Base-by-base conservation (phyloP, 2,888 invertebrate species). In the Euplagia quadripunctaria region DNA sequence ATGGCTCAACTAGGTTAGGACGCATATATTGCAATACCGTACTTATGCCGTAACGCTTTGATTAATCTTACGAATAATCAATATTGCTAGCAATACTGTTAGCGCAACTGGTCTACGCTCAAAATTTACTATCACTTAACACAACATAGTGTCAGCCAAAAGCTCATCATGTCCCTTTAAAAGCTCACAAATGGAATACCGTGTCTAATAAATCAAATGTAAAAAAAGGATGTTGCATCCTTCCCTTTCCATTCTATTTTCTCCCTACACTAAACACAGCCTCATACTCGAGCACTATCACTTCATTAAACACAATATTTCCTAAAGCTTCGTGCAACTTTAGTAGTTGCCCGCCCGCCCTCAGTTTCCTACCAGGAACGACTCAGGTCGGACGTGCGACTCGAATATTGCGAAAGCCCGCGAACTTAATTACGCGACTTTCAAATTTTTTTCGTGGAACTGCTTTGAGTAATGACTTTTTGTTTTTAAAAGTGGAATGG, bases 271-370 rank as follows among this genome's bases (percentile, higher is more conserved):
- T 71, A 75, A 81, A 81, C 75, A 70, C 70, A 70, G 77, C 70
- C 31, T 70, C 69, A 75, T 58, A 71, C 68, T 74, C 76, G 81
- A 86, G 85, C 82, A 85, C 86, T 89, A 87, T 87, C 79, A 79
- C 77, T 80, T 78, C 75, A 79, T 82, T 85, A 83, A 82, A 84
- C 74, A 82, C 75, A 78, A 77, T 77, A 71, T 76, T 64, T 71
- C 70, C 70, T 58, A 70, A 71, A 64, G 58, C 31, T 69, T 69
- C 68, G 49, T 66, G 46, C 49, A 71, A 64, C 66, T 78, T 68
- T 67, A 76, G 58, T 79, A 82, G 74, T 77, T 75, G 58, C 67
- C 58, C 68, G 49, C 73, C 82, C 79, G 63, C 77, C 75, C 85
- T 79, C 85, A 83, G 83, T 83, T 77, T 69, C 73, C 73, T 42